A percentile compares a stretch with the other conserved stretches of the same genome.
Conservation (phyloP, 2,113 vertebrate genomes). For the Daboia siamensis region DNA sequence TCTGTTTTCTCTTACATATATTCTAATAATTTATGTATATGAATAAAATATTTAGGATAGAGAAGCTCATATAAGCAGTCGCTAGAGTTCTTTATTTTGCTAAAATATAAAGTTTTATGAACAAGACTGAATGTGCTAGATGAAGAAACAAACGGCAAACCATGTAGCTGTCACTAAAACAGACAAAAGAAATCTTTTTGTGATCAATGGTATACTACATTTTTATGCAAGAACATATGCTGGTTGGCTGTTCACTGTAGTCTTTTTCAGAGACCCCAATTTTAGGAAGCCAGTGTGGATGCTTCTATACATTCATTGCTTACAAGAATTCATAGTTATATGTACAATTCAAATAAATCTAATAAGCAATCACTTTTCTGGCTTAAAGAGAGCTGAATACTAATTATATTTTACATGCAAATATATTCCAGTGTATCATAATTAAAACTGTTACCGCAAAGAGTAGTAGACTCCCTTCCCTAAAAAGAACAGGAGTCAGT, state of each 20-base stretch:
- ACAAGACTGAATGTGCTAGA: background rate
- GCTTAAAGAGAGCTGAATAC: background rate
- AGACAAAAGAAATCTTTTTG: background rate
- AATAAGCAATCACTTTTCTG: background rate
- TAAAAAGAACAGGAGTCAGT: no score
- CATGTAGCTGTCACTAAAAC: background rate
- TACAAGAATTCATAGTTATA: background rate
- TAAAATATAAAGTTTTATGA: background rate
- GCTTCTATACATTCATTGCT: background rate
- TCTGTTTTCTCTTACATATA: background rate
- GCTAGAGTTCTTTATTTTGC: background rate
- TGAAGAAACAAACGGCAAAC: background rate
- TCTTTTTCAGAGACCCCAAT: background rate
- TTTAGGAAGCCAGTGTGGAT: background rate
- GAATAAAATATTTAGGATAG: background rate
- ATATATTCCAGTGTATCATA: background rate
- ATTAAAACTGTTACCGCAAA: background rate
- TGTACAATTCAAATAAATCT: background rate
- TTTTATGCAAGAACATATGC: background rate
- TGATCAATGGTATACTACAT: background rate
- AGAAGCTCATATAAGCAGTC: background rate
- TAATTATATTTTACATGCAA: background rate
- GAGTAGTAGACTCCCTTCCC: background rate
- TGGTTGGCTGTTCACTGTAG: background rate
- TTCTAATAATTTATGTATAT: background rate